phyloP scores from a whole-genome alignment of 2,888 invertebrate genomes.

The Sphaerophoria taeniata region DNA sequence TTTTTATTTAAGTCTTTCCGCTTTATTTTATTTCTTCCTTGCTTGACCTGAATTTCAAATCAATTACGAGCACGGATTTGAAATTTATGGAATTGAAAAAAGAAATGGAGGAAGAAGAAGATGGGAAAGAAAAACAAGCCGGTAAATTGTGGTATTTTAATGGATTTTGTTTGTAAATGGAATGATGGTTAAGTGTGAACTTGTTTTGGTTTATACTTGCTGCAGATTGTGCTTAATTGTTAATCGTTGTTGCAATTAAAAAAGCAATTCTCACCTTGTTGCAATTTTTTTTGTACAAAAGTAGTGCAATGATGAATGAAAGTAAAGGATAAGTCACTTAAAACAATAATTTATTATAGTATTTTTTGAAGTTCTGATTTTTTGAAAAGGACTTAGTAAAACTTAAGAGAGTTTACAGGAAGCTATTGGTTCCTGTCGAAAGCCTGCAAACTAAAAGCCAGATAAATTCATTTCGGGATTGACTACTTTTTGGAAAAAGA shows the following conservation, averaged over 20 bases:
- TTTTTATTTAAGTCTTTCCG: not conserved
- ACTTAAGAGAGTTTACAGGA: too few species aligned
- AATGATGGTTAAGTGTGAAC: conserved; percentile 9
- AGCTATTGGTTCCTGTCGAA: too few species aligned
- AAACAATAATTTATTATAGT: too few species aligned
- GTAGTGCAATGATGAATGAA: too few species aligned
- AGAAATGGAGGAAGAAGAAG: not conserved
- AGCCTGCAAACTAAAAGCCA: too few species aligned
- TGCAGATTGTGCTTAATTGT: conserved; percentile 14
- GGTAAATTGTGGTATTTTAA: conserved; percentile 1
- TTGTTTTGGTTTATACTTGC: conserved; percentile 13
- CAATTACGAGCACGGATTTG: conserved; percentile 52
- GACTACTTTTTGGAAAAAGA: too few species aligned
- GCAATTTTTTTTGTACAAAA: not conserved
- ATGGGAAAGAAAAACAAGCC: not conserved
- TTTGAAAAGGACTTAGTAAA: too few species aligned
- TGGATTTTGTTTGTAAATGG: conserved; percentile 12
- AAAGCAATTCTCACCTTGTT: not conserved
- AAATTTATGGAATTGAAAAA: conserved; percentile 36
- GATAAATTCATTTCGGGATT: too few species aligned
- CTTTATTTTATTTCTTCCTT: conserved; percentile 2
- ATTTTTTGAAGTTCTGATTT: too few species aligned
- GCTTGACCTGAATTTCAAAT: conserved; percentile 65
- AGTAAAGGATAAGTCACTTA: too few species aligned
- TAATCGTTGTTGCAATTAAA: conserved; percentile 17